Conservation (phyloP, 2,888 invertebrate species). For the Cantharis lateralis region DNA sequence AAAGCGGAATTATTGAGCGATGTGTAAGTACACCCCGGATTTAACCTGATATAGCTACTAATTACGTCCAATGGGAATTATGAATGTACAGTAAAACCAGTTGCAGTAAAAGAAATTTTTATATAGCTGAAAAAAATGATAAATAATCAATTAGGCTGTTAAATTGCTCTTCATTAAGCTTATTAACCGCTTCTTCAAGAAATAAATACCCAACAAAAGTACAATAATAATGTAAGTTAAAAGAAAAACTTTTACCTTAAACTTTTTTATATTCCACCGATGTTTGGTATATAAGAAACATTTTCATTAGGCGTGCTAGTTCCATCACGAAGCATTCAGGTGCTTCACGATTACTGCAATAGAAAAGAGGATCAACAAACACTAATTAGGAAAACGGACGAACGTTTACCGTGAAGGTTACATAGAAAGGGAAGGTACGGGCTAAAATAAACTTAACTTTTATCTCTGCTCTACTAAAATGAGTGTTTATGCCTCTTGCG, state of each 20-base stretch:
- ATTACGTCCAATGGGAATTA: background rate
- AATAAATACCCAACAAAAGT: background rate
- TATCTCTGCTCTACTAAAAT: slow-evolving; percentile 29
- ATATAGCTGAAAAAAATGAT: background rate
- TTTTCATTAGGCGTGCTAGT: slow-evolving; percentile 33
- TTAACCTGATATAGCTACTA: background rate
- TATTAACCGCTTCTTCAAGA: background rate
- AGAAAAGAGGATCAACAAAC: slow-evolving; percentile 33
- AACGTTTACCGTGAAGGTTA: slow-evolving; percentile 32
- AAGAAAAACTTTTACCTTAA: slow-evolving; percentile 13
- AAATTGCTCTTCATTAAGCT: background rate
- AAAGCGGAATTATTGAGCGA: background rate
- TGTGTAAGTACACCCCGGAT: background rate
- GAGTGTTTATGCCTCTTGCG: slow-evolving; percentile 30
- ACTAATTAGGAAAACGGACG: slow-evolving; percentile 32
- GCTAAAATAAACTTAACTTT: slow-evolving; percentile 31
- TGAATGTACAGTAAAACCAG: background rate
- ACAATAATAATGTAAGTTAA: slow-evolving; percentile 9
- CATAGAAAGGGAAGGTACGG: slow-evolving; percentile 32
- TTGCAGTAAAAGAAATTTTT: background rate
- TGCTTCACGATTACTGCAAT: slow-evolving; percentile 28
- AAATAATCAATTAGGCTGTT: background rate
- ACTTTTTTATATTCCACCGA: slow-evolving; percentile 30
- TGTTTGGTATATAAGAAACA: slow-evolving; percentile 25
- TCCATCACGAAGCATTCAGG: slow-evolving; percentile 21